Evolutionary conservation across 2,797 vertebrate species (phyloP).

Genomic region (Danio jaintianensis): DNA sequence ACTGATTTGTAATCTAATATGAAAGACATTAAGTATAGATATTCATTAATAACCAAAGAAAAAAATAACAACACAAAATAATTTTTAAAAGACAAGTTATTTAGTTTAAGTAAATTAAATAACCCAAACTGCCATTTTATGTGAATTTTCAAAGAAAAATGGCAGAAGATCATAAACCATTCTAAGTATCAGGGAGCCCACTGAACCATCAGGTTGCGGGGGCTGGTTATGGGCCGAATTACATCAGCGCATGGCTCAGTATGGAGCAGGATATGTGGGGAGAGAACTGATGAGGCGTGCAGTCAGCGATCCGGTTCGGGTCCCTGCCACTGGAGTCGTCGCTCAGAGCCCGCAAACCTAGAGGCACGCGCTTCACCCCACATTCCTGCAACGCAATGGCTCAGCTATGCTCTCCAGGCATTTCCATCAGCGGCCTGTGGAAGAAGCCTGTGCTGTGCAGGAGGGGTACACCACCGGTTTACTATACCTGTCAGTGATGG

Average conservation of each 20-base stretch:
- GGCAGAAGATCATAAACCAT: neutral
- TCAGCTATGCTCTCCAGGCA: slow-evolving; percentile 46
- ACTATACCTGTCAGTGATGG: slow-evolving; percentile 90
- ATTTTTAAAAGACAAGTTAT: neutral
- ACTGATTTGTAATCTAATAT: neutral
- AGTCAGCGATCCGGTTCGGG: slow-evolving; percentile 30
- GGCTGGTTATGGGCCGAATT: slow-evolving; percentile 20
- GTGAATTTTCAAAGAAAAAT: neutral
- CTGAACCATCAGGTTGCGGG: neutral
- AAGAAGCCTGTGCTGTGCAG: neutral
- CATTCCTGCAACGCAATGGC: slow-evolving; percentile 47
- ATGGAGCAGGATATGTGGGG: slow-evolving; percentile 33
- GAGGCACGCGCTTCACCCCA: slow-evolving; percentile 20
- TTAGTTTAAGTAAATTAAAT: neutral
- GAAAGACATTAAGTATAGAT: neutral
- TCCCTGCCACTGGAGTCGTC: slow-evolving; percentile 44
- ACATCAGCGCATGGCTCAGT: slow-evolving; percentile 37
- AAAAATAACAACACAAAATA: neutral
- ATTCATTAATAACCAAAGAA: neutral
- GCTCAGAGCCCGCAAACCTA: slow-evolving; percentile 48
- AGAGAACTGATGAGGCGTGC: slow-evolving; percentile 30
- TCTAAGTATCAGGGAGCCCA: neutral
- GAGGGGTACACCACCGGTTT: neutral
- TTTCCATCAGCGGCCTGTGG: slow-evolving; percentile 50
- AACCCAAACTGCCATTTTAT: neutral